Percentiles rank a stretch among this genome's conserved stretches.
Evolutionary conservation across 2,113 vertebrate genomes (phyloP).

Genomic region (Anhinga anhinga): DNA sequence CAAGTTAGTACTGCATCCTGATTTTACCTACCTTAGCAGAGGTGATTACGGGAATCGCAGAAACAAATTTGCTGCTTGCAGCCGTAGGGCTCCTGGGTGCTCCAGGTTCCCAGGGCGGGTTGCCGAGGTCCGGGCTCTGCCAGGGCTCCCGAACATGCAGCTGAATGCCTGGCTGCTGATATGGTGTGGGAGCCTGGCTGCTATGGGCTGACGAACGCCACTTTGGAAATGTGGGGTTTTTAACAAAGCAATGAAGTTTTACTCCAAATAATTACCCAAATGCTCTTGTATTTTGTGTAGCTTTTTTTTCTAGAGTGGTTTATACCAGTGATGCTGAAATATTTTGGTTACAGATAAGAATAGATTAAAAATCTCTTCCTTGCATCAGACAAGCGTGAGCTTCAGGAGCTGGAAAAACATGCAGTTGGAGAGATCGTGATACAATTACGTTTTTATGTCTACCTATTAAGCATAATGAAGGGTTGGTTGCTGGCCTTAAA

Average conservation of each 20-base stretch:
- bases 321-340: background rate
- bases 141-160: background rate
- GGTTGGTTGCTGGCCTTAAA: constrained; percentile 66
- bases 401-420: background rate
- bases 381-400: constrained; percentile 25
- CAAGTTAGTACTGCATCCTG: background rate
- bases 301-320: background rate
- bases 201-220: background rate
- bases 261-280: background rate
- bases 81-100: background rate
- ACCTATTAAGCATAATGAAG: constrained; percentile 63
- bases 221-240: background rate
- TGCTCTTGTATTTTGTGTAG: background rate
- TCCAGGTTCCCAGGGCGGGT: rapidly evolving
- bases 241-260: background rate
- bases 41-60: background rate
- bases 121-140: background rate
- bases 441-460: constrained; percentile 67
- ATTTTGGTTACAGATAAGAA: background rate
- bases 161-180: background rate
- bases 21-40: background rate
- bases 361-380: background rate
- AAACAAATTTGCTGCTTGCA: background rate
- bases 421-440: constrained; percentile 12
- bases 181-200: background rate